These are phyloP conservation scores for Meandrina meandrites DNA, from an alignment of 92 coral and sea anemone species.

Conservation along the genomic window DNA sequence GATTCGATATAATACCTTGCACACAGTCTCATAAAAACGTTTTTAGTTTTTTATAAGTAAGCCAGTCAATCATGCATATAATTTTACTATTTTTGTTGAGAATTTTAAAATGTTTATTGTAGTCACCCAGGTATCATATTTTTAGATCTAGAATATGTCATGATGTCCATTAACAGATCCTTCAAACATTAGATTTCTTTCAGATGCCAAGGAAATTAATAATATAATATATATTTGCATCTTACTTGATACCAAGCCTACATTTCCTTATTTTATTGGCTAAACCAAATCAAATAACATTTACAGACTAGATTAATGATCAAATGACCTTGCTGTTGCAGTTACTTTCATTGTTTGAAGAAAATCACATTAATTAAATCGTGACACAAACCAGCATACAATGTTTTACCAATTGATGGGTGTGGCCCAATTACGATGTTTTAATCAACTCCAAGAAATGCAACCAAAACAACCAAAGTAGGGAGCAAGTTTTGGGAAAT, in stretches of 20 bases:
- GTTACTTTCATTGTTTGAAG: not conserved
- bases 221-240: not conserved
- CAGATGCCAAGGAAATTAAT: not conserved
- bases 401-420: not conserved
- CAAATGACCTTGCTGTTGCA: not conserved
- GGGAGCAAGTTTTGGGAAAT: not conserved
- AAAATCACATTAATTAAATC: not conserved
- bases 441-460: not conserved
- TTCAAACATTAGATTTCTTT: too few species aligned
- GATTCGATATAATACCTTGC: not conserved
- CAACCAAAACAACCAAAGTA: not conserved
- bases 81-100: not conserved
- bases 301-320: not conserved
- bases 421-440: not conserved
- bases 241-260: not conserved
- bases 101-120: not conserved
- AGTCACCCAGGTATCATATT: not conserved
- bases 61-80: not conserved
- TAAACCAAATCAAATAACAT: not conserved
- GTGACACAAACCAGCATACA: not conserved
- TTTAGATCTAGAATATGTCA: not conserved
- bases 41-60: not conserved
- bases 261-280: not conserved
- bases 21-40: not conserved
- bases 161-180: too few species aligned